Evolutionary conservation across 2,797 vertebrate species (phyloP).

Genomic region (Corythornis leucogaster): DNA sequence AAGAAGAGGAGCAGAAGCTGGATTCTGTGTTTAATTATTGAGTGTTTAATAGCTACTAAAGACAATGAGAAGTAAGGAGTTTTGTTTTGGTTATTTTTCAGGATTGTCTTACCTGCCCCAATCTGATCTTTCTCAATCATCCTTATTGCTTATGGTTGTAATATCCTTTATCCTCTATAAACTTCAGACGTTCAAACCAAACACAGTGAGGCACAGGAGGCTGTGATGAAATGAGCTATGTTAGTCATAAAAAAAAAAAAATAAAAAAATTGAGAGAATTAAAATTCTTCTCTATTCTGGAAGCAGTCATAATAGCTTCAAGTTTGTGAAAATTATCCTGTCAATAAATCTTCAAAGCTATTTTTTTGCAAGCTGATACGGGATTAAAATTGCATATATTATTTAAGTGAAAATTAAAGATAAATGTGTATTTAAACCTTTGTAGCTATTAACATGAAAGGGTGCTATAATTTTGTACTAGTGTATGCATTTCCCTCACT

Average conservation of each 20-base stretch:
- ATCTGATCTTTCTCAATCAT: constrained; percentile 9
- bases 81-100: background rate
- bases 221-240: background rate
- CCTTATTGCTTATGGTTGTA: background rate
- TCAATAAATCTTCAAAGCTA: background rate
- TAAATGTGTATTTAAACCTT: background rate
- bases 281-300: background rate
- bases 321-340: background rate
- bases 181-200: constrained; percentile 8
- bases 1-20: background rate
- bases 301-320: background rate
- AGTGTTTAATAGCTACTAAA: background rate
- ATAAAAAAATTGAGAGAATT: background rate
- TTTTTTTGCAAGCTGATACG: background rate
- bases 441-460: background rate
- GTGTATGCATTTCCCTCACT: background rate
- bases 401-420: background rate
- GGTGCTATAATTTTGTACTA: background rate
- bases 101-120: background rate
- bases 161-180: background rate
- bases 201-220: background rate
- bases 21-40: background rate
- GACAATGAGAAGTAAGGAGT: background rate
- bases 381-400: background rate
- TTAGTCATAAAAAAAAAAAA: background rate